Base-by-base conservation (phyloP, 2,113 vertebrate genomes). In the Paralichthys olivaceus region DNA sequence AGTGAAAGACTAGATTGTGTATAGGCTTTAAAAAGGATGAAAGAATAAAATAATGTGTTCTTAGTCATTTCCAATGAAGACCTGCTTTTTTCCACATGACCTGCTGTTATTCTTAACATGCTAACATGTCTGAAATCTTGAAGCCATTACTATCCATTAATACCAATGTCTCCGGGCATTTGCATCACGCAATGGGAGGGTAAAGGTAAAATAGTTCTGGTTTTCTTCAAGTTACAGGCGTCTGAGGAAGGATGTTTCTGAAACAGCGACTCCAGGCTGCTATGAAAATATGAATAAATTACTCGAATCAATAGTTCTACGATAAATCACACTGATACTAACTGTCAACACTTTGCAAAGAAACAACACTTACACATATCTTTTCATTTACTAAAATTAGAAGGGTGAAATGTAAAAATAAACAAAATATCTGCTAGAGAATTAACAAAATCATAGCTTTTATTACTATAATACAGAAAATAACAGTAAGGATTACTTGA, bases 71-170 rank as follows among this genome's bases (percentile, higher is more conserved):
- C n/a, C 45, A 73, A 4, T 13, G 43, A 53, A 45, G 59, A 43
- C 6, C 2, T 7, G 26, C 0, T 66, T 64, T 79, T 75, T 74
- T 20, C 66, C 40, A 12, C 57, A 65, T 7, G 1, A 53, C 56
- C 20, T 53, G 51, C 47, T 49, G 65, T 84, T 77, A 40, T 62
- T 72, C 55, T 78, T 29, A 62, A 87, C 69, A 2, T 45, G 55
- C 56, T 75, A 15, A 22, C 23, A 63, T 65, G 54, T 77, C 61
- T 58, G 15, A 74, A 67, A 76, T 47, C 55, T 32, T 40, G 32
- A 67, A 51, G 66, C 28, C 15, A 75, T 84, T 83, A 73, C 8
- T 83, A 28, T 15, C 25, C 64, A 81, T 85, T 83, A 70, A 47
- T 28, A 75, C 67, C 3, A 7, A 74, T 71, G 40, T 28, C n/a